Conservation (phyloP, 1,140 invertebrate genomes). For the Bombus cullumanus region DNA sequence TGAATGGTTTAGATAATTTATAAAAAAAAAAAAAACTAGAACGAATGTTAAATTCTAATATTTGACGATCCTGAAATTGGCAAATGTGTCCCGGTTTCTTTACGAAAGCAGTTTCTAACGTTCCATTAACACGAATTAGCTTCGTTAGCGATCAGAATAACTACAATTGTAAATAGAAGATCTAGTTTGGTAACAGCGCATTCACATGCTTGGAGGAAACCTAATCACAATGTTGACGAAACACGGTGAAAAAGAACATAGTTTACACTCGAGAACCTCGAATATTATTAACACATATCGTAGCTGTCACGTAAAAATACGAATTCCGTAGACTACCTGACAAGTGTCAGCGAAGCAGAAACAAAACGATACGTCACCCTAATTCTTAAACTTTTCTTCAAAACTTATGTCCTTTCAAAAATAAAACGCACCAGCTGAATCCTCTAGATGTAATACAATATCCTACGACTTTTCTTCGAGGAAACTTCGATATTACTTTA, state of each 20-base stretch:
- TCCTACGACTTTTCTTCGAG: too few species aligned
- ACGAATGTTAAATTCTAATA: too few species aligned
- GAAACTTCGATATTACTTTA: too few species aligned
- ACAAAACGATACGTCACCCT: not conserved
- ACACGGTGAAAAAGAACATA: not conserved
- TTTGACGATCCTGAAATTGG: not conserved
- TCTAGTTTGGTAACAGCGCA: too few species aligned
- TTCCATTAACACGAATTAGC: not conserved
- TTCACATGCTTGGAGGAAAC: not conserved
- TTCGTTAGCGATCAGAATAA: not conserved
- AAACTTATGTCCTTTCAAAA: too few species aligned
- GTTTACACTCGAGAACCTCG: not conserved
- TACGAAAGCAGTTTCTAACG: not conserved
- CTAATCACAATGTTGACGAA: not conserved
- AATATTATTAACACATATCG: slow-evolving; percentile 6
- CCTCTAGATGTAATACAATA: too few species aligned
- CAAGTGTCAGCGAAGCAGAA: not conserved
- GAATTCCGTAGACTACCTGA: not conserved
- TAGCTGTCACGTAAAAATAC: not conserved
- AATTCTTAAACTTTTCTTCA: too few species aligned
- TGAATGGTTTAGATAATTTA: too few species aligned
- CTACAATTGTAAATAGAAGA: too few species aligned
- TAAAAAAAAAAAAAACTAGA: too few species aligned
- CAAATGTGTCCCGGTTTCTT: not conserved
- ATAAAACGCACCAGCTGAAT: too few species aligned